phyloP scores from a whole-genome alignment of 2,113 vertebrate species.

The Festucalex cinctus region DNA sequence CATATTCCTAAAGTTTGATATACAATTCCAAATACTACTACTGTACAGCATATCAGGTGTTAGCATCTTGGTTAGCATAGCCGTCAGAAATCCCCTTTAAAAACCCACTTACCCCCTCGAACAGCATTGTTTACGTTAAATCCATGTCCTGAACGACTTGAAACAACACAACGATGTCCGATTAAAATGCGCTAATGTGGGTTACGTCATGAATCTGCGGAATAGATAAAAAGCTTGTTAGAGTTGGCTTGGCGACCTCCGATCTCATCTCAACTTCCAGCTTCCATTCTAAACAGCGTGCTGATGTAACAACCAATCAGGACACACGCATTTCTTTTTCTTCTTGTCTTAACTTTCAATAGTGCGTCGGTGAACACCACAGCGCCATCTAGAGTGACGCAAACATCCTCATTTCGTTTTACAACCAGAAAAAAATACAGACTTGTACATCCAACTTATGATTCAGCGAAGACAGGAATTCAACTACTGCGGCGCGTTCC shows the following conservation, averaged over 20 bases:
- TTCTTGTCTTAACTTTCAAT: not conserved
- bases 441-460: too few relatives aligned
- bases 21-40: not conserved
- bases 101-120: constrained; percentile 24
- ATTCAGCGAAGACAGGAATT: too few relatives aligned
- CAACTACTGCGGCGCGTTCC: too few relatives aligned
- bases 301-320: not conserved
- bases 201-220: not conserved
- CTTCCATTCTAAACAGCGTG: constrained; percentile 32
- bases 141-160: not conserved
- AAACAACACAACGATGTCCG: not conserved
- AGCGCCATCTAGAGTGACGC: not conserved
- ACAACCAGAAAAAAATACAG: too few relatives aligned
- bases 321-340: not conserved
- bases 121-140: constrained; percentile 19
- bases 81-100: not conserved
- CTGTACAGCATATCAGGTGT: not conserved
- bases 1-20: too few relatives aligned
- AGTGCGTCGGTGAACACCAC: not conserved
- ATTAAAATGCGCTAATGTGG: not conserved
- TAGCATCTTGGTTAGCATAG: too few relatives aligned
- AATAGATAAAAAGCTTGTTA: not conserved
- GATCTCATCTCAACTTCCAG: constrained; percentile 29
- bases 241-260: not conserved
- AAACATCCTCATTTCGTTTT: not conserved